phyloP scores from a whole-genome alignment of 2,797 vertebrate genomes.

The Paramormyrops hopkinsi region DNA sequence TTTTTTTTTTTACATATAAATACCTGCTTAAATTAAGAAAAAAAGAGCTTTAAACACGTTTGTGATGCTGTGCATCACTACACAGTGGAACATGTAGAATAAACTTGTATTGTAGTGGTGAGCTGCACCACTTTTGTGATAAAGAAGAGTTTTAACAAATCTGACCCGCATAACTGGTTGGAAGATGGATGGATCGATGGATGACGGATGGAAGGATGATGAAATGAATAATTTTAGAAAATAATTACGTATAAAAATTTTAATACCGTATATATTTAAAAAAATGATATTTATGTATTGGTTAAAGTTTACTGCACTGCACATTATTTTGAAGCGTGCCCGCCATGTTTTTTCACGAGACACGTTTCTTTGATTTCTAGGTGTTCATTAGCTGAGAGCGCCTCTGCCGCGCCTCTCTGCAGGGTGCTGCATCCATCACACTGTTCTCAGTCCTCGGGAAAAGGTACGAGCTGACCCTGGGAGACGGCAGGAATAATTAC shows the following conservation, averaged over 20 bases:
- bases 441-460: not conserved
- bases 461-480: not conserved
- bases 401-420: not conserved
- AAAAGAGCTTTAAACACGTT: not conserved
- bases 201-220: not conserved
- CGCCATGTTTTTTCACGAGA: not conserved
- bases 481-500: slow-evolving; percentile 47
- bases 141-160: not conserved
- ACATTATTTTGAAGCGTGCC: not conserved
- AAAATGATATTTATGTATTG: not conserved
- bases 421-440: not conserved
- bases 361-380: not conserved
- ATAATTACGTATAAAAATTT: not conserved
- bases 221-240: not conserved
- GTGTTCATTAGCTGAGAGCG: not conserved
- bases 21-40: not conserved
- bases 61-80: not conserved
- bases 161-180: not conserved
- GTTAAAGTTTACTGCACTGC: not conserved
- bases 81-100: not conserved
- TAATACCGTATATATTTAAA: not conserved
- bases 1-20: not conserved
- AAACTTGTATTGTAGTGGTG: not conserved
- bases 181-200: not conserved
- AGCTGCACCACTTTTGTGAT: not conserved